A percentile compares a stretch with the other conserved stretches of the same genome.
These are phyloP conservation scores for Alethe diademata DNA, from an alignment of 2,113 vertebrate genomes.

Conservation along the genomic window DNA sequence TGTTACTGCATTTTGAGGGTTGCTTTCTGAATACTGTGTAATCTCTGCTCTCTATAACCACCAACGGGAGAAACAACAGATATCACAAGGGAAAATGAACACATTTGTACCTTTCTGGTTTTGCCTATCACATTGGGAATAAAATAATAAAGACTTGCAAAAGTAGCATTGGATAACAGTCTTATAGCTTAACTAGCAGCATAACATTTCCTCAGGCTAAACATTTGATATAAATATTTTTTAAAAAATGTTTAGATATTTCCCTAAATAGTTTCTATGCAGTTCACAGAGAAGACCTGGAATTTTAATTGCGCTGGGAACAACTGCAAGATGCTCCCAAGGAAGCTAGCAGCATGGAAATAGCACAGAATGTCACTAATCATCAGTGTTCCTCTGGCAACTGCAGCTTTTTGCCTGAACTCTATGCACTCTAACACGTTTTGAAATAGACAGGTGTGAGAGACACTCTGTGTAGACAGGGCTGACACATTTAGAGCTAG, in stretches of 20 bases:
- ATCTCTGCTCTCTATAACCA: not conserved
- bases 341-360: not conserved
- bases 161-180: not conserved
- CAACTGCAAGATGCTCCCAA: not conserved
- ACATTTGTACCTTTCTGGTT: not conserved
- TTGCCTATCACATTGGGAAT: not conserved
- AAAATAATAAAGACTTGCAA: not conserved
- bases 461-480: not conserved
- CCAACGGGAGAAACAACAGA: not conserved
- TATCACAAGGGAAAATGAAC: not conserved
- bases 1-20: not conserved
- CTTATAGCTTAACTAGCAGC: not conserved
- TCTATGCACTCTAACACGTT: not conserved
- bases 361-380: not conserved
- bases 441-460: not conserved
- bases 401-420: not conserved
- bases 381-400: not conserved
- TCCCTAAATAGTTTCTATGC: not conserved
- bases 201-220: not conserved
- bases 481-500: not conserved
- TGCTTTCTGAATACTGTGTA: not conserved
- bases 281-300: not conserved
- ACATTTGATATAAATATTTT: not conserved
- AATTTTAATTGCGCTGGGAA: not conserved
- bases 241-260: not conserved